These are phyloP conservation scores for Phalera bucephala DNA, from an alignment of 2,888 invertebrate genomes.

Conservation along the genomic window DNA sequence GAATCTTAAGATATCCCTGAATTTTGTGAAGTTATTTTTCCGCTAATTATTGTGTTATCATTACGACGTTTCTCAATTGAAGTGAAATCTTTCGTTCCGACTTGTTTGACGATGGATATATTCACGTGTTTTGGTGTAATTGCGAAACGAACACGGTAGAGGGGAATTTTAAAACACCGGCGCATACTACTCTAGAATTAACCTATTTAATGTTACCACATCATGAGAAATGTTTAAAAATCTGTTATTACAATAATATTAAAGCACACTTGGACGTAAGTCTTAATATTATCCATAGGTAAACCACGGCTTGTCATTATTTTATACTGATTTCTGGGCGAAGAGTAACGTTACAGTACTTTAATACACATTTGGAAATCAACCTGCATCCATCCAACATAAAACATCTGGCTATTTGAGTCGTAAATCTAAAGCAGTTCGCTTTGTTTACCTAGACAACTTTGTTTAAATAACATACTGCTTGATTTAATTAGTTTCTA, in stretches of 20 bases:
- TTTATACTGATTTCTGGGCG: too few species aligned
- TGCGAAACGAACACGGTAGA: conserved; percentile 58
- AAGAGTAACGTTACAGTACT: not conserved
- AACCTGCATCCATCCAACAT: not conserved
- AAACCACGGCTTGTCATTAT: too few species aligned
- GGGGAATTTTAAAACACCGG: conserved; percentile 26
- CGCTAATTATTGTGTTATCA: conserved; percentile 14
- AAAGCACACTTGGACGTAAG: too few species aligned
- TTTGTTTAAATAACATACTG: not conserved
- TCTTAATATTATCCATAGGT: too few species aligned
- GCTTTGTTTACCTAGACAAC: not conserved
- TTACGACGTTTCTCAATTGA: conserved; percentile 4
- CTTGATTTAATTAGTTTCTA: too few species aligned
- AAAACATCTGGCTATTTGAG: not conserved
- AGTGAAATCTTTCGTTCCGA: too few species aligned
- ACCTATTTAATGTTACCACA: conserved; percentile 14
- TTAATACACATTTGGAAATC: not conserved
- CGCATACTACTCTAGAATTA: conserved; percentile 40
- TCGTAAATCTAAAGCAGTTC: too few species aligned
- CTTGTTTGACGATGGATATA: too few species aligned
- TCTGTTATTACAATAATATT: too few species aligned
- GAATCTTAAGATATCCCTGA: conserved; percentile 3
- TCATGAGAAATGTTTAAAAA: conserved; percentile 3
- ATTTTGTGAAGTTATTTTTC: conserved; percentile 1
- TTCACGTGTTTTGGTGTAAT: conserved; percentile 45